A percentile compares a stretch with the other conserved stretches of the same genome.
phyloP scores from a whole-genome alignment of 2,888 invertebrate genomes.

The Drosophila mimetica region DNA sequence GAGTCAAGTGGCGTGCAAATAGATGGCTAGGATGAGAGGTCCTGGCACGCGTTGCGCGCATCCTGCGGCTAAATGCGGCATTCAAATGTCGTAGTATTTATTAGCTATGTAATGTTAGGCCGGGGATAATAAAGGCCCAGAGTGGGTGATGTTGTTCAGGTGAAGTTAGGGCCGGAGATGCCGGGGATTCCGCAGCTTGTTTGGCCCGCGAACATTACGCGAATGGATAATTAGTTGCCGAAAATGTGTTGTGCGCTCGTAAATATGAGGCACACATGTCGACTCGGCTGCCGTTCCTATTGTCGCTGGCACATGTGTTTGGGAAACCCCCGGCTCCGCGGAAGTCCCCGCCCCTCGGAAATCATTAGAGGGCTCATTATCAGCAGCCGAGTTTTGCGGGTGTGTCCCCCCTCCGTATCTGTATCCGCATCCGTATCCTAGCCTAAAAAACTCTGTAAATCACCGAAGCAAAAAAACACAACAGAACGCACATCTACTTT shows the following conservation, averaged over 20 bases:
- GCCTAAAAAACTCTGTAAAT: slow-evolving; percentile 64
- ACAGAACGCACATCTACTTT: slow-evolving; percentile 43
- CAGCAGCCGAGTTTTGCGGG: slow-evolving; percentile 53
- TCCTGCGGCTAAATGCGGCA: slow-evolving; percentile 60
- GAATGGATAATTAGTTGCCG: slow-evolving; percentile 83
- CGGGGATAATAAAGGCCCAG: slow-evolving; percentile 30
- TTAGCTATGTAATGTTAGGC: slow-evolving; percentile 71
- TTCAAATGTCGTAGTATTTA: slow-evolving; percentile 70
- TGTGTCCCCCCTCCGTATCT: slow-evolving; percentile 22
- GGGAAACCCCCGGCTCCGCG: slow-evolving; percentile 5
- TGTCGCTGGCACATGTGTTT: slow-evolving; percentile 58
- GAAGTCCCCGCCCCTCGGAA: slow-evolving; percentile 41
- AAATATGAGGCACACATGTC: slow-evolving; percentile 83
- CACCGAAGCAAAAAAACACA: slow-evolving; percentile 56
- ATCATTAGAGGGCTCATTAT: slow-evolving; percentile 79
- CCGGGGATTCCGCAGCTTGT: slow-evolving; percentile 49
- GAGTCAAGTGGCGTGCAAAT: slow-evolving; percentile 84
- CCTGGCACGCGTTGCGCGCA: slow-evolving; percentile 49
- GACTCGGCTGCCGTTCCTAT: slow-evolving; percentile 47
- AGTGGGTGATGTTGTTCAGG: slow-evolving; percentile 36
- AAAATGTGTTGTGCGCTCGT: slow-evolving; percentile 80
- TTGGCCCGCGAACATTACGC: slow-evolving; percentile 74
- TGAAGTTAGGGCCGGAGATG: slow-evolving; percentile 40
- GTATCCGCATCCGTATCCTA: slow-evolving; percentile 11
- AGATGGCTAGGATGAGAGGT: slow-evolving; percentile 39